These are phyloP conservation scores for Flabesymbios commensalis DNA, from an alignment of 2,888 invertebrate species.

Conservation along the genomic window DNA sequence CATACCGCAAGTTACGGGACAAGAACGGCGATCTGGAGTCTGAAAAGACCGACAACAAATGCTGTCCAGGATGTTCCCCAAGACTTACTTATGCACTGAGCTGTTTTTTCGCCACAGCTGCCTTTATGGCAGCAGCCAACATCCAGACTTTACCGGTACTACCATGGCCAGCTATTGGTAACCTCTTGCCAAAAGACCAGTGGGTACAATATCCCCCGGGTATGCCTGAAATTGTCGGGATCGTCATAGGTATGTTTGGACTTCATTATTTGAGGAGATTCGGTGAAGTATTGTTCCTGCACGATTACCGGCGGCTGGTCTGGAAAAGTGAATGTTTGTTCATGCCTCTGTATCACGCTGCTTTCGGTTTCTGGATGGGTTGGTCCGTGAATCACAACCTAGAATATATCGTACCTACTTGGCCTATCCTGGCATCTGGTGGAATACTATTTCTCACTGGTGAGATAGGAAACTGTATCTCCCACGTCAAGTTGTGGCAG, in stretches of 20 bases:
- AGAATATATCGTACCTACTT: constrained; percentile 14
- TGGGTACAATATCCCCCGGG: neutral
- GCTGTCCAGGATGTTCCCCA: too few relatives aligned
- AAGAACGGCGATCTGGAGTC: too few relatives aligned
- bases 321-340: constrained; percentile 6
- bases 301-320: constrained; percentile 14
- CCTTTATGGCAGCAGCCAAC: constrained; percentile 15
- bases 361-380: constrained; percentile 26
- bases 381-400: constrained; percentile 20
- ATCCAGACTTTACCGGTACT: constrained; percentile 9
- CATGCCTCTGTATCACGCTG: constrained; percentile 15
- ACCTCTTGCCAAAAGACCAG: constrained; percentile 10
- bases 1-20: too few relatives aligned
- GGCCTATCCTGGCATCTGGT: constrained; percentile 11
- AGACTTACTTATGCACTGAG: too few relatives aligned
- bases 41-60: too few relatives aligned
- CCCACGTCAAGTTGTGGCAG: constrained; percentile 7
- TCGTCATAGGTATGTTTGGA: constrained; percentile 17
- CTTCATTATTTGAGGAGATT: constrained; percentile 21
- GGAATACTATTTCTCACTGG: constrained; percentile 16
- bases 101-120: constrained; percentile 16
- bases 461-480: constrained; percentile 17
- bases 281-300: constrained; percentile 23
- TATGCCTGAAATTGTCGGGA: too few relatives aligned
- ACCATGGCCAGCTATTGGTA: constrained; percentile 14